These are phyloP conservation scores for Axinella damicornis DNA, from an alignment of 37 sponge, comb jelly and placozoan species.

Conservation along the genomic window DNA sequence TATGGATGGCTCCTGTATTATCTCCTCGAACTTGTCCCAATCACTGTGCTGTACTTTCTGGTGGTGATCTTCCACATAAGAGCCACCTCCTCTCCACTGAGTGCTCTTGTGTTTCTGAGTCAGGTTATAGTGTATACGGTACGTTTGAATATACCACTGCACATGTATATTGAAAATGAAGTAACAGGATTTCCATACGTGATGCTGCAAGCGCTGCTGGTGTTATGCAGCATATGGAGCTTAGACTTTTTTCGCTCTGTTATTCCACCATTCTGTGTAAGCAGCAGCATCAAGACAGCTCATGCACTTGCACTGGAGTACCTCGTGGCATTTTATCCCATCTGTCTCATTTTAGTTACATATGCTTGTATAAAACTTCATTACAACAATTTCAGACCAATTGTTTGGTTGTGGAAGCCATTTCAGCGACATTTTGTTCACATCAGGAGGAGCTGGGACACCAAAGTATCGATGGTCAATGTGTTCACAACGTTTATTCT, in stretches of 20 bases:
- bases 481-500: conserved; percentile 17
- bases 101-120: conserved; percentile 6
- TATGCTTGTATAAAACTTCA: conserved; percentile 5
- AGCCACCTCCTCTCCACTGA: background rate
- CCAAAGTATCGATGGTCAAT: conserved; percentile 9
- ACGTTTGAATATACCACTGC: too few relatives aligned
- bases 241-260: conserved; percentile 55
- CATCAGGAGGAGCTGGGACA: conserved; percentile 8
- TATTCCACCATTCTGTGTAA: conserved; percentile 44
- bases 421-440: conserved; percentile 15
- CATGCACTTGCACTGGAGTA: conserved; percentile 28
- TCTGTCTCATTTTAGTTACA: conserved; percentile 3
- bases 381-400: conserved; percentile 4
- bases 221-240: conserved; percentile 48
- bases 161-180: too few relatives aligned
- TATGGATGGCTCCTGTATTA: conserved; percentile 22
- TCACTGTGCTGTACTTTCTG: background rate
- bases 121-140: conserved; percentile 5
- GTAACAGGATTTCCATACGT: too few relatives aligned
- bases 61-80: conserved; percentile 12
- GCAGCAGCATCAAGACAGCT: conserved; percentile 27
- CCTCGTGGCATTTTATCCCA: conserved; percentile 42
- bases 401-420: conserved; percentile 29
- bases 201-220: background rate
- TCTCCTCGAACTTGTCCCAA: background rate